Conservation (phyloP, 2,113 vertebrate genomes). For the Accipiter virgatus region DNA sequence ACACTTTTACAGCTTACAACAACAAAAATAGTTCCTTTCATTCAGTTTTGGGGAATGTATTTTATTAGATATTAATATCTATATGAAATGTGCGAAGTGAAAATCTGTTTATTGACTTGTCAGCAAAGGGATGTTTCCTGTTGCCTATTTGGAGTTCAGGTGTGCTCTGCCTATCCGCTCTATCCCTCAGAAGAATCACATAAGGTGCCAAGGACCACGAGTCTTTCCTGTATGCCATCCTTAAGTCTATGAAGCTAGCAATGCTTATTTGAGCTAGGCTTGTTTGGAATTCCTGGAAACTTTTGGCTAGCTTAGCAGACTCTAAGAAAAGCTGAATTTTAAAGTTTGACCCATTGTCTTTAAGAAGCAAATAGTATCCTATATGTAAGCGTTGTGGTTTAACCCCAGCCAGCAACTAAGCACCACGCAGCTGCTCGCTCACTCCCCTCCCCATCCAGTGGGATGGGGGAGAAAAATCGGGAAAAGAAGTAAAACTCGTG, state of each 20-base stretch:
- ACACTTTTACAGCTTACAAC: neutral
- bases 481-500: too few relatives aligned
- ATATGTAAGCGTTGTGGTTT: neutral
- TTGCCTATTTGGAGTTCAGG: neutral
- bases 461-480: too few relatives aligned
- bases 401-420: too few relatives aligned
- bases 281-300: neutral
- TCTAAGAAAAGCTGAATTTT: neutral
- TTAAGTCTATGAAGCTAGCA: rapidly evolving
- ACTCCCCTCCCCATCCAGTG: too few relatives aligned
- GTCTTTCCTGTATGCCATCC: neutral
- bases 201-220: neutral
- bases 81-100: neutral
- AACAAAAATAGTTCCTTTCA: neutral
- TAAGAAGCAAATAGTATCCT: neutral
- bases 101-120: neutral
- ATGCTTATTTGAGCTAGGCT: neutral
- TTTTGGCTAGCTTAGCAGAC: neutral
- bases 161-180: neutral
- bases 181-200: neutral
- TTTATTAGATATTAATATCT: neutral
- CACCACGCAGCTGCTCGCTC: too few relatives aligned
- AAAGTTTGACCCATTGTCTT: neutral
- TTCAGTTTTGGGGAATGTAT: neutral
- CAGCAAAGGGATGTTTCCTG: neutral